phyloP scores from a whole-genome alignment of 2,797 vertebrate species.

The Acrossocheilus wenchowensis region DNA sequence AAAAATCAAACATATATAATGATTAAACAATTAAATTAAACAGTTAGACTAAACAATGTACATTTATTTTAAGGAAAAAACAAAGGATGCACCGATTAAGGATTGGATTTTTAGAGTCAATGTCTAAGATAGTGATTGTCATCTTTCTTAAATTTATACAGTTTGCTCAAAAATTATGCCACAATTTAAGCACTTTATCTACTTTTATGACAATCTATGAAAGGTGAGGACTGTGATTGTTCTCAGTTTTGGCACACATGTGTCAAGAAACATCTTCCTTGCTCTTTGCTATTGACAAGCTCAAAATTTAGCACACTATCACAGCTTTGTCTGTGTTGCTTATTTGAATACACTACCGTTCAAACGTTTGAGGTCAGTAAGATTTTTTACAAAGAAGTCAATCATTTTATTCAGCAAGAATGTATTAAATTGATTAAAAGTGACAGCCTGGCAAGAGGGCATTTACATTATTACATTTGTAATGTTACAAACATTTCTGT shows the following conservation, averaged over 20 bases:
- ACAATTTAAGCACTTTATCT: not conserved
- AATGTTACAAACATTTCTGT: not conserved
- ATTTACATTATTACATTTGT: not conserved
- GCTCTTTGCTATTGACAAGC: not conserved
- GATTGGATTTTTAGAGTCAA: not conserved
- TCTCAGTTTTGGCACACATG: not conserved
- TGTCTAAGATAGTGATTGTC: not conserved
- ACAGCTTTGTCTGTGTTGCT: not conserved
- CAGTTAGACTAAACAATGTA: not conserved
- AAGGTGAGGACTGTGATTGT: not conserved
- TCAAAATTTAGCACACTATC: not conserved
- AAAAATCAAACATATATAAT: not conserved
- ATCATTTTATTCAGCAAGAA: not conserved
- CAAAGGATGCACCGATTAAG: not conserved
- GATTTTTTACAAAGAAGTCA: fast-evolving
- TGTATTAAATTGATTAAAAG: not conserved
- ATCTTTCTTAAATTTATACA: not conserved
- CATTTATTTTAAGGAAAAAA: not conserved
- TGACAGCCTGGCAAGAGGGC: not conserved
- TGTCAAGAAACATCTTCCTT: not conserved
- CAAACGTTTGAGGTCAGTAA: not conserved
- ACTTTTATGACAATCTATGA: not conserved
- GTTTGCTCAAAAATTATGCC: not conserved
- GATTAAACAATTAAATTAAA: not conserved
- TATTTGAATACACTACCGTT: not conserved